Evolutionary conservation across 2,888 invertebrate genomes (phyloP).

Genomic region (Glyphotaelius pellucidus): DNA sequence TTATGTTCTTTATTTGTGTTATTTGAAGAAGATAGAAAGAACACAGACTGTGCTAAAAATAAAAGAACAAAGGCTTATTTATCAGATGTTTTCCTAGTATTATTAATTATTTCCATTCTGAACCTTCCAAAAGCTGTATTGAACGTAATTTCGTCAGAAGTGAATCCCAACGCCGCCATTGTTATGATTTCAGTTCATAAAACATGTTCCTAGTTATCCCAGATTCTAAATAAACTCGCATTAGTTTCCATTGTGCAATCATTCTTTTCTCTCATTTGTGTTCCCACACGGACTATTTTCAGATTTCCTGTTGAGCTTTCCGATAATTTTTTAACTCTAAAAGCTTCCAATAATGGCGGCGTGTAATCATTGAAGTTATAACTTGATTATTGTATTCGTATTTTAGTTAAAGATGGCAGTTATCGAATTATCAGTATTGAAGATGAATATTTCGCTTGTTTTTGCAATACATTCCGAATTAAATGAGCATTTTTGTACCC

Average conservation of each 20-base stretch:
- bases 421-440: no score
- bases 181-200: neutral
- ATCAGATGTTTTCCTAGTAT: neutral
- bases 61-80: neutral
- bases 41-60: neutral
- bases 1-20: neutral
- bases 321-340: neutral
- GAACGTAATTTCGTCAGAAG: neutral
- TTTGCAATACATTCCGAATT: no score
- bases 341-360: neutral
- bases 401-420: no score
- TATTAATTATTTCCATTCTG: neutral
- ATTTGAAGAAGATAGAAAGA: neutral
- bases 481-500: no score
- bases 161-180: neutral
- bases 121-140: neutral
- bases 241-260: neutral
- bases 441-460: no score
- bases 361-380: neutral
- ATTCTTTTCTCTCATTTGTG: neutral
- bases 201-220: neutral
- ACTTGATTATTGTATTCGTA: neutral
- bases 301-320: neutral
- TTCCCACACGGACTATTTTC: neutral
- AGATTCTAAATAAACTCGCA: neutral